A percentile compares a stretch with the other conserved stretches of the same genome.
phyloP scores from a whole-genome alignment of 2,113 vertebrate genomes.

The Corydoras maculifer region DNA sequence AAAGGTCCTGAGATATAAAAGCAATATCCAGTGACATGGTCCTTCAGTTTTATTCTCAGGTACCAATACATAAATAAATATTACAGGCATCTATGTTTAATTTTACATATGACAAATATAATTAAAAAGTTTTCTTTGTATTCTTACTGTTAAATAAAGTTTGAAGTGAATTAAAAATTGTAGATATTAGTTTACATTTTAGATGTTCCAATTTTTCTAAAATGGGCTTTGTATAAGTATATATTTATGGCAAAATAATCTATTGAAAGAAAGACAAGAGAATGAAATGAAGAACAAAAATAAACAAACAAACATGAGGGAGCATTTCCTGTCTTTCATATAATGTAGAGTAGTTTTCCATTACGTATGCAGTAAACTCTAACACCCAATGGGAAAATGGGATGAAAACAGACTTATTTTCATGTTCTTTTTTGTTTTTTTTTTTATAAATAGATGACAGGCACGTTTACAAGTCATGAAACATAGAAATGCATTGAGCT shows the following conservation, averaged over 20 bases:
- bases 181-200: too few species aligned
- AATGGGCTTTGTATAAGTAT: not conserved
- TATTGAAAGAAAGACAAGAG: not conserved
- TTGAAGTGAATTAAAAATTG: too few species aligned
- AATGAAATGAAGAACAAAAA: conserved; percentile 45
- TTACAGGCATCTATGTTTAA: too few species aligned
- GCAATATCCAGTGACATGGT: too few species aligned
- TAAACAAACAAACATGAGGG: conserved; percentile 67
- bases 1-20: too few species aligned
- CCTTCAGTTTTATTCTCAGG: too few species aligned
- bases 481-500: too few species aligned
- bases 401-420: not conserved
- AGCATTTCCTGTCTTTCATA: conserved; percentile 86
- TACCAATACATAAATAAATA: too few species aligned
- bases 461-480: not conserved
- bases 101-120: too few species aligned
- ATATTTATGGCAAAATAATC: not conserved
- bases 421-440: not conserved
- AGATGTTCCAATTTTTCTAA: too few species aligned
- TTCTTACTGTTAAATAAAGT: too few species aligned
- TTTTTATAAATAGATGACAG: not conserved
- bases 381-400: conserved; percentile 1
- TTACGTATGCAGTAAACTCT: conserved; percentile 67
- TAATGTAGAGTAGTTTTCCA: conserved; percentile 78
- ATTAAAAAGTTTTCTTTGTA: too few species aligned